Base-by-base conservation (phyloP, 2,113 vertebrate species). In the Crocuta crocuta region DNA sequence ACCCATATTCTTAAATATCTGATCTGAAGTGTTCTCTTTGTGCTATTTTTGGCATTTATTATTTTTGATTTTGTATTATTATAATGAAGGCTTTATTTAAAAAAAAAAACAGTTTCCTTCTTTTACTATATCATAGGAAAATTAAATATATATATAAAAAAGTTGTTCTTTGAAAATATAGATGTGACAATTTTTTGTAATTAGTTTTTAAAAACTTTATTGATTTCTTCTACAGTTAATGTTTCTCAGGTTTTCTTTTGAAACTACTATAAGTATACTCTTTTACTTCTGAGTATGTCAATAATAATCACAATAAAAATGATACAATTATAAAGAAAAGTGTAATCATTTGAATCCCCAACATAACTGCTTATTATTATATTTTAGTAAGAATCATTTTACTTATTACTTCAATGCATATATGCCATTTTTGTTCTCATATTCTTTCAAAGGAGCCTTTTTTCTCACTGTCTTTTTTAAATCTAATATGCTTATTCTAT, bases 201-300 rank as follows among this genome's bases (percentile, higher is more conserved):
- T 26, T 11, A 8, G 35, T 23, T 89, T 66, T 92, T 87, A 23
- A 66, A 96, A 82, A 63, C 19, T 5, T 82, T 58, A 71, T n/a
- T 92, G 26, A 88, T 84, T 86, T 90, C 23, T 63, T 58, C 35
- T 92, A 28, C 0, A 84, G 24, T 35, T 95, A 65, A 73, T 76
- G 26, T 39, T 87, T 63, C 70, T 45, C 58, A 50, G 55, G 3
- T 15, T 78, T 76, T 74, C 39, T 45, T 92, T 68, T 35, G n/a
- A 73, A 53, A 78, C 28, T 45, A 50, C 43, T 78, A 19, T 71
- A 11, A 89, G 24, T 10, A 58, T 31, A 45, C 61, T 61, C 15
- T 84, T 92, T 68, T 33, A 68, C 89, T 85, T 97, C 24, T 89
- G 80, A 87, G 53, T 55, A 74, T 82, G 50, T 91, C 74, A 93